A percentile compares a stretch with the other conserved stretches of the same genome.
Conservation (phyloP, 2,888 invertebrate species). For the Ligdia adustata region DNA sequence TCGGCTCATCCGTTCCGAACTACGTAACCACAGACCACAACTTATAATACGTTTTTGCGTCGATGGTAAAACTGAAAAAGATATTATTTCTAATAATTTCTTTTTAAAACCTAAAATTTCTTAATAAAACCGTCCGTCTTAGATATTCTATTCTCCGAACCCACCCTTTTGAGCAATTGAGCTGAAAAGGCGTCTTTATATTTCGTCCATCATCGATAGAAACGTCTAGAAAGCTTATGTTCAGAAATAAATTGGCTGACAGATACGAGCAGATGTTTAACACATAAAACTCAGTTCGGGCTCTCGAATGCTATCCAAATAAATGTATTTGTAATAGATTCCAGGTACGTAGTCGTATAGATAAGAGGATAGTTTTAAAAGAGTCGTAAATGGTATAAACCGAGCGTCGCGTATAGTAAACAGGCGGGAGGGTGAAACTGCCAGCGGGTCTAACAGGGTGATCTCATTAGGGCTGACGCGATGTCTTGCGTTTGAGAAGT, state of each 20-base stretch:
- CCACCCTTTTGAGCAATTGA: slow-evolving; percentile 1
- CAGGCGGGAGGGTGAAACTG: not conserved
- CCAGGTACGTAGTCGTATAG: not conserved
- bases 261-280: slow-evolving; percentile 13
- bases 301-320: not conserved
- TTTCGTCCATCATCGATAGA: slow-evolving; percentile 5
- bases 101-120: no score
- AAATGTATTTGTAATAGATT: slow-evolving; percentile 16
- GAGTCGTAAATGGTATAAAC: not conserved
- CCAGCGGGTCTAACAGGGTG: not conserved
- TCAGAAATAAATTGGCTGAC: slow-evolving; percentile 12
- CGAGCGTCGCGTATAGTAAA: slow-evolving; percentile 2
- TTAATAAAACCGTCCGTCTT: no score
- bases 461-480: slow-evolving; percentile 1
- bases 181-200: slow-evolving; percentile 2
- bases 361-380: slow-evolving; percentile 4
- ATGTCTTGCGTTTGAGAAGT: no score
- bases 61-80: no score
- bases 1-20: no score
- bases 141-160: no score
- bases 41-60: no score
- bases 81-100: no score
- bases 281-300: slow-evolving; percentile 7
- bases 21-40: no score
- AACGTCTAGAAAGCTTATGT: slow-evolving; percentile 7